phyloP scores from a whole-genome alignment of 2,113 vertebrate genomes.

The Xenus cinereus region DNA sequence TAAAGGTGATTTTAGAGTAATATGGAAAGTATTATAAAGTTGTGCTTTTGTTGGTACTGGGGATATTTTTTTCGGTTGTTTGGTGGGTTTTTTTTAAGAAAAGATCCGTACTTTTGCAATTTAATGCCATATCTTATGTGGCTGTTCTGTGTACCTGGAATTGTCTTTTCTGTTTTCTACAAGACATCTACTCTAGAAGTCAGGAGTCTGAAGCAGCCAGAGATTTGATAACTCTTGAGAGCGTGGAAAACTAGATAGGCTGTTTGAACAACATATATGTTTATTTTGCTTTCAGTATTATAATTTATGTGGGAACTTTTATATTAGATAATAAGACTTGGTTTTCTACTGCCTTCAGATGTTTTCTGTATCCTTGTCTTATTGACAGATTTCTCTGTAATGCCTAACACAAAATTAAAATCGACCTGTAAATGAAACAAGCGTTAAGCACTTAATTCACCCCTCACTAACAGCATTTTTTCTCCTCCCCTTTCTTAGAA shows the following conservation, averaged over 20 bases:
- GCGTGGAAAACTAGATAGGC: neutral
- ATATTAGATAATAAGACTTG: neutral
- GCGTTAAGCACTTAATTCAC: constrained; percentile 48
- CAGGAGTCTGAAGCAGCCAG: neutral
- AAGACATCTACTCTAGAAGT: neutral
- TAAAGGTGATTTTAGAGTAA: neutral
- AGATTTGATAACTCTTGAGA: neutral
- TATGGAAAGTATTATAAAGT: neutral
- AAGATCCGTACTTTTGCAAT: neutral
- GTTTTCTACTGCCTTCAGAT: neutral
- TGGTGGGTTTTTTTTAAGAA: neutral
- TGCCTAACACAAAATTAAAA: constrained; percentile 75
- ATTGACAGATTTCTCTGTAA: constrained; percentile 69
- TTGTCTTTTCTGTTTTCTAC: neutral
- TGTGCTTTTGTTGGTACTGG: neutral
- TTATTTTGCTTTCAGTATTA: neutral
- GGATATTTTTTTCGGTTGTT: neutral
- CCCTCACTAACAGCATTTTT: constrained; percentile 19
- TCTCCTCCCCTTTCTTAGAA: constrained; percentile 31
- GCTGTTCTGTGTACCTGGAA: neutral
- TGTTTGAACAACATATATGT: neutral
- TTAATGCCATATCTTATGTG: neutral
- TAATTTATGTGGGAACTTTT: neutral
- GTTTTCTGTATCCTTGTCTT: constrained; percentile 45
- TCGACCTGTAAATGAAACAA: constrained; percentile 69